phyloP scores from a whole-genome alignment of 92 coral and sea anemone genomes.

The Umimayanthus kanabou region DNA sequence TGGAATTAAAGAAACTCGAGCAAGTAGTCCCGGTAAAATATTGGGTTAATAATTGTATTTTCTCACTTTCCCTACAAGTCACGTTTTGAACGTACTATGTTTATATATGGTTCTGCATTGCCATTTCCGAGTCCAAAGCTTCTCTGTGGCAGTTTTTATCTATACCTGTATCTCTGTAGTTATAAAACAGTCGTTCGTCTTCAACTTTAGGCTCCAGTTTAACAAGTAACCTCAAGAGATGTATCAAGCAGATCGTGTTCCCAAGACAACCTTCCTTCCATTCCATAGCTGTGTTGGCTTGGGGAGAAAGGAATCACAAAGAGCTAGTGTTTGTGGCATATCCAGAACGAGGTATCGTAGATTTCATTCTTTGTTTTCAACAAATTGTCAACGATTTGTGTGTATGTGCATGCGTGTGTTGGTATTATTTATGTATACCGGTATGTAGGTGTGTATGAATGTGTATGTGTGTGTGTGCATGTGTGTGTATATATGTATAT shows the following conservation, averaged over 20 bases:
- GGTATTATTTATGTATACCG: no score
- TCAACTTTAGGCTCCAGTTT: slow-evolving; percentile 11
- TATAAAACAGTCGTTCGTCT: background rate
- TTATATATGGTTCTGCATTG: background rate
- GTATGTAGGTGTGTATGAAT: no score
- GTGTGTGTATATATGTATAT: no score
- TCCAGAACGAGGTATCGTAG: slow-evolving; percentile 45
- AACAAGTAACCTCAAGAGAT: slow-evolving; percentile 29
- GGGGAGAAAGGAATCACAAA: slow-evolving; percentile 70
- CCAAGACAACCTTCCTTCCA: slow-evolving; percentile 59
- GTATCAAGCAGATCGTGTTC: slow-evolving; percentile 62
- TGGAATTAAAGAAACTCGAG: background rate
- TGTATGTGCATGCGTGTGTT: background rate
- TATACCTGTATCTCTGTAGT: background rate
- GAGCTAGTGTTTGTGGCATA: slow-evolving; percentile 56
- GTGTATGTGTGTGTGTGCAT: no score
- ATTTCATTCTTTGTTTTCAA: background rate
- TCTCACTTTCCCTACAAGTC: background rate
- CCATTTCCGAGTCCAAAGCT: no score
- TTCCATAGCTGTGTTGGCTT: slow-evolving; percentile 52
- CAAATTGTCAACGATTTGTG: background rate
- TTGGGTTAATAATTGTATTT: background rate
- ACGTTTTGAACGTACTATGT: background rate
- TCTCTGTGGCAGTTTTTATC: background rate
- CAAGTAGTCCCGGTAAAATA: background rate